Conservation (phyloP, 2,797 vertebrate genomes). For the Rhabdophis nuchalis region DNA sequence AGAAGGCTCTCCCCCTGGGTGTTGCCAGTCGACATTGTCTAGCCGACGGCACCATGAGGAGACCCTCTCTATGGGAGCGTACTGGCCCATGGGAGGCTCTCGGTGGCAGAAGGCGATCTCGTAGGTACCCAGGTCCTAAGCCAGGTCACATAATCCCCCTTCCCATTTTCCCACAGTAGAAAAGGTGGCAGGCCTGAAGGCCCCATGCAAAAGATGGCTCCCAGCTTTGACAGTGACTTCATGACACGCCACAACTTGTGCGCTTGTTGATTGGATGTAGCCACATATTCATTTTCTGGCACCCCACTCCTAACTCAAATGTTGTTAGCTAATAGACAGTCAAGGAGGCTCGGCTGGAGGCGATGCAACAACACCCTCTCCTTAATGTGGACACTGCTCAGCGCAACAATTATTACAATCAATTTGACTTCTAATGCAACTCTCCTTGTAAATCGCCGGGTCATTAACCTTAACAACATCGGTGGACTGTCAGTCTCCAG, state of each 20-base stretch:
- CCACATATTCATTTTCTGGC: neutral
- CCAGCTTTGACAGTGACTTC: too few species aligned
- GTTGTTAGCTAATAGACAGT: conserved; percentile 19
- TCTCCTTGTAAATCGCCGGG: conserved; percentile 80
- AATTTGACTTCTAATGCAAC: conserved; percentile 78
- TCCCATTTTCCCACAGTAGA: too few species aligned
- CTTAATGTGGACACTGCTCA: conserved; percentile 73
- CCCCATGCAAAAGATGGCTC: too few species aligned
- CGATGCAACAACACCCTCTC: conserved; percentile 58
- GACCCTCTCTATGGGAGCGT: too few species aligned
- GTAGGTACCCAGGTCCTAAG: too few species aligned
- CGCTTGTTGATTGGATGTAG: neutral
- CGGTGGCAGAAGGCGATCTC: too few species aligned
- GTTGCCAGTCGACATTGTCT: too few species aligned
- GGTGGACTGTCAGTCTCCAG: conserved; percentile 74
- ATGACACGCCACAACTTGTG: neutral
- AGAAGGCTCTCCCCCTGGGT: too few species aligned
- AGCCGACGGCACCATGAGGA: too few species aligned
- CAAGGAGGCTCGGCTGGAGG: conserved; percentile 34
- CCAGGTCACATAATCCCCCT: too few species aligned
- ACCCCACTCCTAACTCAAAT: neutral
- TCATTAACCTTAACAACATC: conserved; percentile 81
- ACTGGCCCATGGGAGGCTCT: too few species aligned
- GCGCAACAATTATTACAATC: conserved; percentile 78
- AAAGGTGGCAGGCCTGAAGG: too few species aligned